Evolutionary conservation across 2,113 vertebrate species (phyloP), one percentile per base, ranked within the genome.

Genomic region (Aramus guarauna): DNA sequence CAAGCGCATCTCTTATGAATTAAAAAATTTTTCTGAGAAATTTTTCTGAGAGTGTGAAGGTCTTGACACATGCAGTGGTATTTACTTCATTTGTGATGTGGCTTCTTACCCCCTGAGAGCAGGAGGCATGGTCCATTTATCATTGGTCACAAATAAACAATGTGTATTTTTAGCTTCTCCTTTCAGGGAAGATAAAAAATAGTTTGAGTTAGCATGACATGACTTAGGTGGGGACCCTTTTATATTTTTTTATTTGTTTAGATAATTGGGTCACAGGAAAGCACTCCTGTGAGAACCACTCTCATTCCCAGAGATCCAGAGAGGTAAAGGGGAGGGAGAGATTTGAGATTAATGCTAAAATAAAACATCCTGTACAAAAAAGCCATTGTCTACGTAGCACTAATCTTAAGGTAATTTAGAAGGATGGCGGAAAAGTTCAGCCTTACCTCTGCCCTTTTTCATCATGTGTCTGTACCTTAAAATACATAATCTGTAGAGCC

Each of bases 241-340:
- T 68, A 84, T 73, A 52, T 14, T 85, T 92, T 89, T 94, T 93
- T 88, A 94, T 94, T 92, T 96, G 92, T 97, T 97, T 96, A 96
- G 96, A 96, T 95, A 96, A 94, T 93, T 96, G 94, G 92, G 95
- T 96, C 95, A 97, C 95, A 96, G 97, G 96, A 97, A 97, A 97
- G 73, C 63, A 71, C 88, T 97, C 94, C 85, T 96, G 88, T 97
- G 97, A 97, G 96, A 97, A 94, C 85, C 63, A 52, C 37, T 96
- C 92, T 96, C 66, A 96, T 96, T 97, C 96, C 95, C 96, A 96
- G 93, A 96, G 82, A 92, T 90, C 85, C 90, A 85, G 90, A 82
- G 91, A 91, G 79, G 94, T 91, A 62, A 95, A 92, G 43, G 86
- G 94, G 89, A 89, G 94, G 86, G 93, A 96, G 36, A 78, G 73